Base-by-base conservation (phyloP, 2,888 invertebrate genomes). In the Belgica antarctica region DNA sequence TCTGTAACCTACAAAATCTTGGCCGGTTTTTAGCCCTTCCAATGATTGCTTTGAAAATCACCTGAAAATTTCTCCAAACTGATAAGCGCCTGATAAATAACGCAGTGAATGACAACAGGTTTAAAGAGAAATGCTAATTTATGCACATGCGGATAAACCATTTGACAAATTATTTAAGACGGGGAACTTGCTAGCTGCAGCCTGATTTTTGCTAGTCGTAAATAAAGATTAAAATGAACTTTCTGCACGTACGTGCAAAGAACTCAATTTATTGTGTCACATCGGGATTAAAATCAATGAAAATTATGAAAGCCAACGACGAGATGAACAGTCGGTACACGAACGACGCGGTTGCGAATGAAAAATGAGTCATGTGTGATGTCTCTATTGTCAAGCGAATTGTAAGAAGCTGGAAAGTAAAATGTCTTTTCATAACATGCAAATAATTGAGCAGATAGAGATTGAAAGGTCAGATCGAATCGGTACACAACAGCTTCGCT, bases 381-480 rank as follows among this genome's bases (percentile, higher is more conserved):
- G 63, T 65, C 63, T 65, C 63, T 65, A 65, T 65, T 65, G 63
- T 65, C 46, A n/a, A n/a, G 36, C n/a, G 25, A 17, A 8, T 62
- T 62, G 62, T 36, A 34, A 62, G 52, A 17, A 46, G 63, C 19
- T 31, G 63, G 25, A n/a, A 10, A 24, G 22, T 25, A n/a, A 65
- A 65, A 65, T 41, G 24, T 24, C 63, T 31, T 65, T 65, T 65
- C 62, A 34, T 34, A 25, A 65, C 63, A 46, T 31, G 46, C 34
- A 46, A 46, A 34, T 15, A 46, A 41, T 62, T 19, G 46, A 47
- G n/a, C n/a, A n/a, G n/a, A n/a, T n/a, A n/a, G 27, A 66, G 52
- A 66, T 66, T 66, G 66, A 66, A 66, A 66, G 66, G 66, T 66
- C 66, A 66, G 66, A 66, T 66, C 19, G 52, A 65, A 65, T 65